Conservation (phyloP, 2,113 vertebrate species). For the Phrynosoma blainvillii region DNA sequence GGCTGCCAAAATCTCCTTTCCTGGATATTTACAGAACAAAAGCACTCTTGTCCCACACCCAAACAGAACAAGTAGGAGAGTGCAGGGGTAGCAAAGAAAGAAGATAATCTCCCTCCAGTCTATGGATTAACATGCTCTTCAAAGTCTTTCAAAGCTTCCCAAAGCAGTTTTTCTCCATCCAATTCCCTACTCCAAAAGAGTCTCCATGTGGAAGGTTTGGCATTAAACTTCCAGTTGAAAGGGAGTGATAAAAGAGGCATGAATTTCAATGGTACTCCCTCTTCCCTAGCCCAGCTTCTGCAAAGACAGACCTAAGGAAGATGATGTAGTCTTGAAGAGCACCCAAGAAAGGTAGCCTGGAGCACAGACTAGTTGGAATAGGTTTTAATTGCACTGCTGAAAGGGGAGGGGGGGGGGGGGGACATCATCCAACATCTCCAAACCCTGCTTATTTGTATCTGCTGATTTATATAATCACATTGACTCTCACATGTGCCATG, state of each 20-base stretch:
- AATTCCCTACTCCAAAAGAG: too few species aligned
- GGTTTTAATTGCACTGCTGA: background rate
- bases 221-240: background rate
- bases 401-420: too few species aligned
- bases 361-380: background rate
- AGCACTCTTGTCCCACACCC: background rate
- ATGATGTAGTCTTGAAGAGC: background rate
- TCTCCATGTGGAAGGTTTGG: background rate
- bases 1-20: background rate
- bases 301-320: too few species aligned
- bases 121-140: too few species aligned
- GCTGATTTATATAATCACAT: background rate
- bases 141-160: too few species aligned
- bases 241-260: background rate
- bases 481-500: background rate
- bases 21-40: background rate
- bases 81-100: background rate
- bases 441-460: background rate
- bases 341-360: background rate
- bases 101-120: background rate
- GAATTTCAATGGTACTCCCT: background rate
- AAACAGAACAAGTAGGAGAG: too few species aligned
- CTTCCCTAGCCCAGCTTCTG: background rate
- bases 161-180: too few species aligned
- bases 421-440: background rate